Evolutionary conservation across 2,797 vertebrate genomes (phyloP).

Genomic region (Apogon talboti): DNA sequence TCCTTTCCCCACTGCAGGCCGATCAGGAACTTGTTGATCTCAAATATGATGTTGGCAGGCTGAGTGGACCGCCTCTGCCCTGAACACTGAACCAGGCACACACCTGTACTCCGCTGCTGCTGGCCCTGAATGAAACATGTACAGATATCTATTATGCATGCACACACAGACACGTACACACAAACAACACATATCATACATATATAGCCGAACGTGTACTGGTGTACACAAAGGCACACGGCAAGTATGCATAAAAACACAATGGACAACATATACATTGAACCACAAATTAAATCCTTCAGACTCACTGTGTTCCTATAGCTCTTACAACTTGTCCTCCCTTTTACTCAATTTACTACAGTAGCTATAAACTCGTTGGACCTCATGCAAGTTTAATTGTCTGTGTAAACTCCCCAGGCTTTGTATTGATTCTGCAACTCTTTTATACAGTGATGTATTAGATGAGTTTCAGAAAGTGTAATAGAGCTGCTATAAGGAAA

Average conservation of each 20-base stretch:
- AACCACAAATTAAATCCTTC: conserved; percentile 6
- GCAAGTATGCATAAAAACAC: neutral
- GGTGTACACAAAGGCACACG: conserved; percentile 5
- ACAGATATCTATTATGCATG: conserved; percentile 46
- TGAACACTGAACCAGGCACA: conserved; percentile 92
- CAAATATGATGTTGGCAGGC: conserved; percentile 89
- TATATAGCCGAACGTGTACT: neutral
- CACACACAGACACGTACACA: conserved; percentile 18
- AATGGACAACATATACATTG: conserved; percentile 3
- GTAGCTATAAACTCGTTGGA: conserved; percentile 10
- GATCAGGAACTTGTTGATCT: conserved; percentile 97
- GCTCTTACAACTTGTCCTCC: neutral
- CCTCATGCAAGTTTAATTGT: conserved; percentile 45
- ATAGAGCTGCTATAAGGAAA: conserved; percentile 1
- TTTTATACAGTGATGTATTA: conserved; percentile 28
- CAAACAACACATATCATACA: conserved; percentile 3
- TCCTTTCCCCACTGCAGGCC: conserved; percentile 93
- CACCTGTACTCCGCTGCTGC: conserved; percentile 86
- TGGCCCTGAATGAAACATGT: conserved; percentile 65
- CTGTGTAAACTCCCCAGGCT: conserved; percentile 13
- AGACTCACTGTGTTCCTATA: neutral
- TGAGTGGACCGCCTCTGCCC: conserved; percentile 80
- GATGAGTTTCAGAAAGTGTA: conserved; percentile 3
- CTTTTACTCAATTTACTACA: conserved; percentile 10
- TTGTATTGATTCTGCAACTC: conserved; percentile 38